phyloP scores from a whole-genome alignment of 2,888 invertebrate genomes.

The Xylocampa areola region DNA sequence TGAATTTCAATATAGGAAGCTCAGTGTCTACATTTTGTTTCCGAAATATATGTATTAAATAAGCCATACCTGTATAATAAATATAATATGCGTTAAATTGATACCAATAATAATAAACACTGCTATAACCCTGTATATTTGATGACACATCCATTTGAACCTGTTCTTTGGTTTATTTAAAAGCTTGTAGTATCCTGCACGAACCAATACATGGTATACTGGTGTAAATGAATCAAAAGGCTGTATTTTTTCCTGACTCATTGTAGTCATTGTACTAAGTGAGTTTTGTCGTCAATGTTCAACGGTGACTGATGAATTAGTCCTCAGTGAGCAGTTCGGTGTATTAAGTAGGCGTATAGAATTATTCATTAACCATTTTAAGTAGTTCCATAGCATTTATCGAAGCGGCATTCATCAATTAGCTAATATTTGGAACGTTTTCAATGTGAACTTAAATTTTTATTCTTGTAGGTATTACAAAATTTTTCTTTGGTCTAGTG shows the following conservation, averaged over 20 bases:
- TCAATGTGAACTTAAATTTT: too few relatives aligned
- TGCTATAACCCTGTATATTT: slow-evolving; percentile 56
- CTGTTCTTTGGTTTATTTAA: slow-evolving; percentile 53
- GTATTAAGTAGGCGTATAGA: slow-evolving; percentile 23
- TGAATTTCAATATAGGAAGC: too few relatives aligned
- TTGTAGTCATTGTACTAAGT: slow-evolving; percentile 13
- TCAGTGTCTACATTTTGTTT: too few relatives aligned
- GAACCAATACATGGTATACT: slow-evolving; percentile 58
- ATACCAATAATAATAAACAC: slow-evolving; percentile 43
- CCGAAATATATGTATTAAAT: background rate
- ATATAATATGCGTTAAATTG: slow-evolving; percentile 61
- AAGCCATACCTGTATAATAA: slow-evolving; percentile 58
- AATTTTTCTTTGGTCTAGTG: too few relatives aligned
- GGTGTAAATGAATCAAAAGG: slow-evolving; percentile 66
- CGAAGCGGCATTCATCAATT: slow-evolving; percentile 9
- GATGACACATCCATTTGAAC: slow-evolving; percentile 47
- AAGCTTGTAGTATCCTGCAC: slow-evolving; percentile 63
- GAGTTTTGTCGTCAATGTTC: background rate
- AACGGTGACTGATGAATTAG: slow-evolving; percentile 39
- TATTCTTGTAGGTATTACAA: too few relatives aligned
- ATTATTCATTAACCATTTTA: slow-evolving; percentile 27
- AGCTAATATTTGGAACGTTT: too few relatives aligned
- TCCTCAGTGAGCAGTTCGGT: slow-evolving; percentile 5
- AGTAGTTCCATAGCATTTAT: slow-evolving; percentile 32
- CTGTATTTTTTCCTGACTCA: slow-evolving; percentile 49